phyloP scores from a whole-genome alignment of 1,140 invertebrate species.

The Medauroidea extradentata region DNA sequence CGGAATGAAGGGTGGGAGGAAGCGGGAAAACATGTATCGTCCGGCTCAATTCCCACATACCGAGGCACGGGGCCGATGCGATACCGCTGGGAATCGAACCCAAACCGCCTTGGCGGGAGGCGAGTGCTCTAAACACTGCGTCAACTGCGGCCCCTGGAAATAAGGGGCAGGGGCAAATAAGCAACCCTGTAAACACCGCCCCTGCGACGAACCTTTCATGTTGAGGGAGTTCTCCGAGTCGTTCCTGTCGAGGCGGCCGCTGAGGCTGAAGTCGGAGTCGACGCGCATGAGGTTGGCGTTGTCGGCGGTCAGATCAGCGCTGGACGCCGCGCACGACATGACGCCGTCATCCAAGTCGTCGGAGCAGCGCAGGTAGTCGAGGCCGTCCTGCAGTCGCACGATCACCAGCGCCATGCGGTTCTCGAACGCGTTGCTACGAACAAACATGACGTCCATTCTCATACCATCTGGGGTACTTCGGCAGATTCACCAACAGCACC shows the following conservation, averaged over 20 bases:
- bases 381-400: constrained; percentile 71
- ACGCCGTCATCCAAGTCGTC: constrained; percentile 21
- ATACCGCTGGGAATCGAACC: too few relatives aligned
- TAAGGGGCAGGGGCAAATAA: too few relatives aligned
- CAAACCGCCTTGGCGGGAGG: too few relatives aligned
- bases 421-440: constrained; percentile 83
- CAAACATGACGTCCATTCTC: constrained; percentile 3
- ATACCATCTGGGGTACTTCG: neutral
- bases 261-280: constrained; percentile 60
- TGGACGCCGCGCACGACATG: constrained; percentile 20
- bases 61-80: too few relatives aligned
- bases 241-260: constrained; percentile 21
- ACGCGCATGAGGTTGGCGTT: constrained; percentile 52
- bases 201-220: constrained; percentile 11
- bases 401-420: constrained; percentile 85
- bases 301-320: constrained; percentile 42
- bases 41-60: too few relatives aligned
- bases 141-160: too few relatives aligned
- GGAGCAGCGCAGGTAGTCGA: constrained; percentile 65
- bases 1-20: too few relatives aligned
- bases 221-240: constrained; percentile 17
- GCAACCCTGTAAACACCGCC: too few relatives aligned
- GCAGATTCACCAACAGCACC: neutral
- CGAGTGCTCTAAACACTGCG: too few relatives aligned
- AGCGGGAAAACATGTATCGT: too few relatives aligned